phyloP scores from a whole-genome alignment of 2,888 invertebrate species.

The Leptinotarsa haldemani region DNA sequence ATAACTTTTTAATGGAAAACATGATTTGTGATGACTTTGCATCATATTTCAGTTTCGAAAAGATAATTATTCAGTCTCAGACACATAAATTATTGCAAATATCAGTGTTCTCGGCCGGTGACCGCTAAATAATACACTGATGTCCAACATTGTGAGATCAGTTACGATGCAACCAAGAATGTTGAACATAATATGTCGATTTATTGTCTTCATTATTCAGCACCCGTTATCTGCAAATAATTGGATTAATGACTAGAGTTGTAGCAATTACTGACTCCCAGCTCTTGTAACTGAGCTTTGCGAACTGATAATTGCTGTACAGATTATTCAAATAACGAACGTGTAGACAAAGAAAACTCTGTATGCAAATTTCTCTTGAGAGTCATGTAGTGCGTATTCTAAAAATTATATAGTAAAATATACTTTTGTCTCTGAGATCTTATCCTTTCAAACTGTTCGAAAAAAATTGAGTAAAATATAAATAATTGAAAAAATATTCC shows the following conservation, averaged over 20 bases:
- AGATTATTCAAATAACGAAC: too few relatives aligned
- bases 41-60: neutral
- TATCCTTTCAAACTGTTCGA: too few relatives aligned
- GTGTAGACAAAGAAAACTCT: too few relatives aligned
- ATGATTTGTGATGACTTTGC: neutral
- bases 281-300: neutral
- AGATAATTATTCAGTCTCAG: neutral
- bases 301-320: too few relatives aligned
- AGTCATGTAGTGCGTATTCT: too few relatives aligned
- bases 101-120: neutral
- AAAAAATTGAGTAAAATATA: too few relatives aligned
- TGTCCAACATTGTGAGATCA: neutral
- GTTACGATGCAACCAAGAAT: neutral
- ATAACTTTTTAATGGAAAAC: neutral
- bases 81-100: constrained; percentile 8
- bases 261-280: neutral
- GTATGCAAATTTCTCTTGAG: too few relatives aligned
- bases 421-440: too few relatives aligned
- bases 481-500: too few relatives aligned
- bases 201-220: neutral
- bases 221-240: neutral
- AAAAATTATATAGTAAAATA: too few relatives aligned
- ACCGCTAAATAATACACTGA: neutral
- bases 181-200: neutral
- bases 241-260: neutral